Evolutionary conservation across 2,888 invertebrate species (phyloP).

Genomic region (Phalera bucephala): DNA sequence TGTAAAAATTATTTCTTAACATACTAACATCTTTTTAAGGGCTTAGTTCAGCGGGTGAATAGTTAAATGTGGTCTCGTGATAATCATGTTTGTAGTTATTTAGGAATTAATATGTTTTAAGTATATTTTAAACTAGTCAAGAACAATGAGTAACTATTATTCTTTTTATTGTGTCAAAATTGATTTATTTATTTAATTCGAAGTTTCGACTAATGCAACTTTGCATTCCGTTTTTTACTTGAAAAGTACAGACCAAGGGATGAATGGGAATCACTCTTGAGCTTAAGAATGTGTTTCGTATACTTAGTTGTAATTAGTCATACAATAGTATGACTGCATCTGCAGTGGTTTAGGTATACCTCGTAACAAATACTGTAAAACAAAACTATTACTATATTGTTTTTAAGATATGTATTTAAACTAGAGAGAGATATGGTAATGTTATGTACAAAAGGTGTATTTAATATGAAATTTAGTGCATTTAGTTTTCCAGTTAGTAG

Average conservation of each 20-base stretch:
- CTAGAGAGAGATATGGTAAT: constrained; percentile 19
- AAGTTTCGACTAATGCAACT: constrained; percentile 1
- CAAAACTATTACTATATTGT: background rate
- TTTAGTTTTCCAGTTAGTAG: constrained; percentile 17
- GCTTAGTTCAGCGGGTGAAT: no score
- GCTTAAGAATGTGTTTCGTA: background rate
- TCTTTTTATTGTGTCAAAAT: constrained; percentile 6
- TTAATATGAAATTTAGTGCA: constrained; percentile 27
- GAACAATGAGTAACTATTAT: constrained; percentile 10
- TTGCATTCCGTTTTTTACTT: constrained; percentile 20
- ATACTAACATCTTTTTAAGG: no score
- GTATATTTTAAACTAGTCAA: constrained; percentile 23
- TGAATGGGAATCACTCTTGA: constrained; percentile 1
- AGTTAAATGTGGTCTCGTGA: no score
- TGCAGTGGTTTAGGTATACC: no score
- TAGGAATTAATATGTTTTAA: background rate
- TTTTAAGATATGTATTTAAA: constrained; percentile 8
- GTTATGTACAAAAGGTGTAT: constrained; percentile 31
- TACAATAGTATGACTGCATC: no score
- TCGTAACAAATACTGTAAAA: no score
- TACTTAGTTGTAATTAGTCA: no score
- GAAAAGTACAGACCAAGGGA: constrained; percentile 15
- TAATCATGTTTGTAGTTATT: background rate
- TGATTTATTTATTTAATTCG: background rate
- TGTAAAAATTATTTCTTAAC: no score